Conservation (phyloP, 2,113 vertebrate genomes). For the Thamnaconus septentrionalis region DNA sequence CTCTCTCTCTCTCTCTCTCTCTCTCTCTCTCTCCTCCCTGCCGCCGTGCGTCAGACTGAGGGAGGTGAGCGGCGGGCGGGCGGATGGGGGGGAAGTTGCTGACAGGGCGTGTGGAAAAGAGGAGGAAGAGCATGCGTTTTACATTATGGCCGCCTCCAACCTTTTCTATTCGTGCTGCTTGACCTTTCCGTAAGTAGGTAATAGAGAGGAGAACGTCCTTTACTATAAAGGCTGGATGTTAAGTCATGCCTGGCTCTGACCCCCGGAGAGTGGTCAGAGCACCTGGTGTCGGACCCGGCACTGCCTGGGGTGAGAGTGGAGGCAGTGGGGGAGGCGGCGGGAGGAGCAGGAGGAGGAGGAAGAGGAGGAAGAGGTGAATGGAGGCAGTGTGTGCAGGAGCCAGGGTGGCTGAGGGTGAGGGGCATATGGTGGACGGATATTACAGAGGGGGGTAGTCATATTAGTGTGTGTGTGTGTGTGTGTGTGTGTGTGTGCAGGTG, state of each 20-base stretch:
- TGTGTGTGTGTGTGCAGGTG: conserved; percentile 14
- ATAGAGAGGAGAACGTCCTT: conserved; percentile 70
- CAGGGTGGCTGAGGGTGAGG: conserved; percentile 25
- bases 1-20: conserved; percentile 56
- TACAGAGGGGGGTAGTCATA: conserved; percentile 31
- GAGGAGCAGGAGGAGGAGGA: conserved; percentile 17
- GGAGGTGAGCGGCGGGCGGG: conserved; percentile 11
- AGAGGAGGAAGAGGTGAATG: conserved; percentile 28
- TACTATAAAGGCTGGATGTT: conserved; percentile 68
- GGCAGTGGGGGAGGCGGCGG: conserved; percentile 26
- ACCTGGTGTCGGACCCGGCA: conserved; percentile 53
- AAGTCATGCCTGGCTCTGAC: conserved; percentile 56
- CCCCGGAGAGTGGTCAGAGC: conserved; percentile 44
- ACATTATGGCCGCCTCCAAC: conserved; percentile 59
- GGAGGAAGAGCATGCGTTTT: conserved; percentile 44
- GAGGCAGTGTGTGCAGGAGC: conserved; percentile 6
- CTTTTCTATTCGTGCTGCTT: conserved; percentile 62
- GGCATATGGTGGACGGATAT: conserved; percentile 50
- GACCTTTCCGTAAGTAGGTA: conserved; percentile 69
- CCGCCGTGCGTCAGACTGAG: conserved; percentile 61
- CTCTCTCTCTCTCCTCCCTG: conserved; percentile 46
- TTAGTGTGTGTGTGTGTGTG: conserved; percentile 17
- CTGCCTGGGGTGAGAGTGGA: conserved; percentile 19
- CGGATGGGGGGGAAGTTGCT: conserved; percentile 43
- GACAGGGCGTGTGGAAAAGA: conserved; percentile 46